These are phyloP conservation scores for Origma solitaria DNA, from an alignment of 2,113 vertebrate species.

Conservation along the genomic window DNA sequence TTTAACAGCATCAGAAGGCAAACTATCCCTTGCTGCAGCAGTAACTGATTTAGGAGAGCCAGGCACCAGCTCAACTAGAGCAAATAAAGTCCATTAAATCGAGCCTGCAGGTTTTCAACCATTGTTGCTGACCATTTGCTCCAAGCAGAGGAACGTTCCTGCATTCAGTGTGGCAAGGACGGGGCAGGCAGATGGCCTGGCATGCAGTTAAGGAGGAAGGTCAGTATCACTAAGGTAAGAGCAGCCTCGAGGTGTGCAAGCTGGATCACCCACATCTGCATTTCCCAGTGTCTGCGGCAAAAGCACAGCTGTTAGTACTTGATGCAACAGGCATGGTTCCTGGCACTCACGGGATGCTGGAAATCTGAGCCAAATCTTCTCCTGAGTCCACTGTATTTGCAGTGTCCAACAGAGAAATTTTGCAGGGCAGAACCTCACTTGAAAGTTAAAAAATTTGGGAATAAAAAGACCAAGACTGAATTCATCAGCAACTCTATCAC, in stretches of 20 bases:
- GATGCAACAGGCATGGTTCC: background rate
- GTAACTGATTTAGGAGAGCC: background rate
- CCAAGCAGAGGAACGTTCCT: background rate
- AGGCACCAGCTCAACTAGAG: background rate
- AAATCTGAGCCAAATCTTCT: background rate
- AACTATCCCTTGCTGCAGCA: background rate
- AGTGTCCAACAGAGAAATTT: background rate
- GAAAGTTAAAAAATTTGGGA: background rate
- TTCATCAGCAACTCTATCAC: fast-evolving
- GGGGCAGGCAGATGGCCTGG: fast-evolving
- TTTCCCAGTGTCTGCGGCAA: background rate
- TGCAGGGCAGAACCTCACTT: background rate
- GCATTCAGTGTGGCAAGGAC: fast-evolving
- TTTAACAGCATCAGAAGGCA: background rate
- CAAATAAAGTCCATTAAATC: background rate
- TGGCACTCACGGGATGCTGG: fast-evolving
- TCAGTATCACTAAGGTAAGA: background rate
- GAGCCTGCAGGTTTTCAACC: background rate
- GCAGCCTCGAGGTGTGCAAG: background rate
- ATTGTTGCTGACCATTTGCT: background rate
- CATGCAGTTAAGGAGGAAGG: fast-evolving
- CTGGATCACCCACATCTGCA: background rate
- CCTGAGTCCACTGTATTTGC: background rate
- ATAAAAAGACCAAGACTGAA: background rate
- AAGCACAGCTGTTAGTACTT: background rate